Evolutionary conservation across 2,113 vertebrate genomes (phyloP), one percentile per base, ranked within the genome.

Genomic region (Nematolebias whitei): DNA sequence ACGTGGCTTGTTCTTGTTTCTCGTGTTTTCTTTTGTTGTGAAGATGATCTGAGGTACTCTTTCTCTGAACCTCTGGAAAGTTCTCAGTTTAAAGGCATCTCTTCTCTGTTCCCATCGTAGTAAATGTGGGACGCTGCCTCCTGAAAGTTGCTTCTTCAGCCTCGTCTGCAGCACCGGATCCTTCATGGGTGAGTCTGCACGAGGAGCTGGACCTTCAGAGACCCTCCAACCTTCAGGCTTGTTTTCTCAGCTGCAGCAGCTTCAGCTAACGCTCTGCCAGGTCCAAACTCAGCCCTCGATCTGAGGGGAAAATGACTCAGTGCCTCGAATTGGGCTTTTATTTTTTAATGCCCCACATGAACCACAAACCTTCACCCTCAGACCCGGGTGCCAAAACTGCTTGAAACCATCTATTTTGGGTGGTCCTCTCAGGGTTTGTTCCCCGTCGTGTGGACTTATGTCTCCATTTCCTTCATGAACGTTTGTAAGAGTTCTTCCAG

Each of bases 141-240:
- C 95, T 0, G 95, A 96, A 80, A 96, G 95, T 82, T 96, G 95
- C 88, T 94, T 96, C 78, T 96, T 96, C 92, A 96, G 94, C 73
- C 94, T 96, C 74, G 94, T 95, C 77, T 95, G 95, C 88, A 96
- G 94, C 83, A 91, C 93, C 0, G 94, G 95, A 18, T 94, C 95
- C 47, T 96, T 96, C 65, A 94, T 95, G 92, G 94, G 95, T 96
- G 41, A 93, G 94, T 93, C 18, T 61, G 43, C 18, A 1, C 11
- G 12, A 12, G 12, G 4, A 35, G 52, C 19, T 3, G 16, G 13
- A 20, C 49, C 15, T 19, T 51, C 35, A 19, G 5, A n/a, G n/a
- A n/a, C n/a, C n/a, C n/a, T n/a, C 26, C 3, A 29, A 29, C 26
- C 3, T 4, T 24, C 47, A 41, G 44, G 0, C 63, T 73, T 87